Evolutionary conservation across 2,113 vertebrate species (phyloP).

Genomic region (Tautogolabrus adspersus): DNA sequence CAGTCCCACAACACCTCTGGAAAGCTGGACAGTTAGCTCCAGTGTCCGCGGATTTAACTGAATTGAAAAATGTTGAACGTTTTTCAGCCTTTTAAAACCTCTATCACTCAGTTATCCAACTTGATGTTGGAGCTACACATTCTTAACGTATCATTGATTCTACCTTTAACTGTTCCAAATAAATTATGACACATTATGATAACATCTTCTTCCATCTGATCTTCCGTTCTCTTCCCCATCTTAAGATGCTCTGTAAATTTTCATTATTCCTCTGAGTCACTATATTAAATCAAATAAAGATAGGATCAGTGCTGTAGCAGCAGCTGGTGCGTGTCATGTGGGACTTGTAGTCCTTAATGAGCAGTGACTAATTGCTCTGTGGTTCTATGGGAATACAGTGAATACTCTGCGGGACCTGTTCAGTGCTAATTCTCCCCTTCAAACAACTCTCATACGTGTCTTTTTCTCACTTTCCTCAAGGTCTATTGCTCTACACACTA

Average conservation of each 20-base stretch:
- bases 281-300: slow-evolving; percentile 69
- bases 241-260: slow-evolving; percentile 7
- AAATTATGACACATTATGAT: not conserved
- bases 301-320: slow-evolving; percentile 34
- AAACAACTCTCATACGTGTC: slow-evolving; percentile 29
- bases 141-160: too few relatives aligned
- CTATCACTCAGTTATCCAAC: too few relatives aligned
- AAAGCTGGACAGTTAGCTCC: too few relatives aligned
- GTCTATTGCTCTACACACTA: slow-evolving; percentile 3
- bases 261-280: slow-evolving; percentile 16
- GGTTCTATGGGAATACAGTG: slow-evolving; percentile 46
- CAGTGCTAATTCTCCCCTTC: slow-evolving; percentile 33
- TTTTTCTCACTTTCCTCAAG: not conserved
- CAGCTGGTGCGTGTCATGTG: slow-evolving; percentile 50
- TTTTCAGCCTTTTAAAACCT: too few relatives aligned
- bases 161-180: too few relatives aligned
- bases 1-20: too few relatives aligned
- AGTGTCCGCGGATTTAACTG: too few relatives aligned
- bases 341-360: slow-evolving; percentile 71
- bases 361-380: slow-evolving; percentile 71
- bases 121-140: too few relatives aligned
- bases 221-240: not conserved
- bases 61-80: too few relatives aligned
- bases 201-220: not conserved
- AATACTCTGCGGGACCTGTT: slow-evolving; percentile 50